Conservation (phyloP, 2,113 vertebrate genomes). For the Phylloscopus trochilus region DNA sequence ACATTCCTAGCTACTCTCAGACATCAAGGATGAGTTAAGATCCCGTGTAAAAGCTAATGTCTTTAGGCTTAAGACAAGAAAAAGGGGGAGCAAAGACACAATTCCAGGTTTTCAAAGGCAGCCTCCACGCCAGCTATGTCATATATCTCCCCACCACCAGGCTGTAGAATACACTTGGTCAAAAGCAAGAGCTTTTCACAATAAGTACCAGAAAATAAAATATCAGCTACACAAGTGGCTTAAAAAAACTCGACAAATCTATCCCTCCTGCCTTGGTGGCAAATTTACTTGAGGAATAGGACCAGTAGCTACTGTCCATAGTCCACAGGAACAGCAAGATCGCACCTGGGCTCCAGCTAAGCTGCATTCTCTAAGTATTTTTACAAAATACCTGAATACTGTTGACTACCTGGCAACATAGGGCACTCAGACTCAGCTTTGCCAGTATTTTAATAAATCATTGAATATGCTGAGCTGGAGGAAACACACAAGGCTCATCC, state of each 20-base stretch:
- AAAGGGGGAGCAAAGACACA: neutral
- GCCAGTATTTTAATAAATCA: neutral
- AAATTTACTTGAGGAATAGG: neutral
- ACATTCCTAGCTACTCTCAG: neutral
- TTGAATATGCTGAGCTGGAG: accelerated
- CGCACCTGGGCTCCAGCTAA: neutral
- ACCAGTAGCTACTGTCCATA: neutral
- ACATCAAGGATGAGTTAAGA: neutral
- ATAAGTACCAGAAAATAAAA: neutral
- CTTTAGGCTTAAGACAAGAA: neutral
- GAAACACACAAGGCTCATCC: no score
- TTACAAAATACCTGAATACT: neutral
- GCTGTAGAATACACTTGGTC: accelerated
- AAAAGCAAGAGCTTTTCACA: neutral
- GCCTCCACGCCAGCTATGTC: accelerated
- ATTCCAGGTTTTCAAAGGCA: neutral
- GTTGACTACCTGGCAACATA: accelerated
- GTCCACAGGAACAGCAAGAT: neutral
- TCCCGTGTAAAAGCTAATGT: neutral
- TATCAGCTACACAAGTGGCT: accelerated
- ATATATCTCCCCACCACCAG: accelerated
- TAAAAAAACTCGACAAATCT: neutral
- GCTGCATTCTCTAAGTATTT: neutral
- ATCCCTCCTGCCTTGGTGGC: accelerated
- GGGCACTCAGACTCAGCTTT: neutral